Base-by-base conservation (phyloP, 1,140 invertebrate genomes). In the Potamilus streckersoni region DNA sequence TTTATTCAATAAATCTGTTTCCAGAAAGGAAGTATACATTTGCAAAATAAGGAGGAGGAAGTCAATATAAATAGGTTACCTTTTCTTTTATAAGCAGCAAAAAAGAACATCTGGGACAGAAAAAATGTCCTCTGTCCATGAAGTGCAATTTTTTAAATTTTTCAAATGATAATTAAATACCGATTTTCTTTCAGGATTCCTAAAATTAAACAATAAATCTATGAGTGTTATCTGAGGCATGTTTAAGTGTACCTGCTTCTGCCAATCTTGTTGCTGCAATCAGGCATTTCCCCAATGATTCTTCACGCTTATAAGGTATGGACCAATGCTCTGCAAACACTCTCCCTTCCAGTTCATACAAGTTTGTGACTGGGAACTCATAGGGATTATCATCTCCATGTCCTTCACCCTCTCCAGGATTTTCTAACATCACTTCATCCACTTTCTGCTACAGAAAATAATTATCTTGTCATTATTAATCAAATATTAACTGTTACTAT, bases 301-400 rank as follows among this genome's bases (percentile, higher is more conserved):
- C 92, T 73, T 92, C 91, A 78, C 88, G 88, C 74, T 92, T 92
- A 81, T 92, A 92, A 17, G 91, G 91, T 71, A 92, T 92, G n/a
- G 90, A 91, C 91, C 92, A 92, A 62, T 89, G 88, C 72, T 92
- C 91, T n/a, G 90, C 90, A 86, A 91, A 92, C 31, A 92, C 91
- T 62, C 91, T 82, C n/a, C 86, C 86, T 81, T 92, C 91, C 17
- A 92, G 84, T 80, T 92, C 91, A 87, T 91, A 91, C 58, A 92
- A 81, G 81, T 91, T 91, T n/a, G 90, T 90, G 58, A 90, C 87
- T 55, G 91, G 91, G 85, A 92, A 92, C 75, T 91, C 91, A 70
- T 85, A 71, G 27, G 79, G 85, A 73, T 82, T 84, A 38, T 65
- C 63, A 66, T 87, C 85, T 65, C 82, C 73, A n/a, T 74, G 74